Conservation (phyloP, 2,797 vertebrate genomes). For the Chaenodraco wilsoni region DNA sequence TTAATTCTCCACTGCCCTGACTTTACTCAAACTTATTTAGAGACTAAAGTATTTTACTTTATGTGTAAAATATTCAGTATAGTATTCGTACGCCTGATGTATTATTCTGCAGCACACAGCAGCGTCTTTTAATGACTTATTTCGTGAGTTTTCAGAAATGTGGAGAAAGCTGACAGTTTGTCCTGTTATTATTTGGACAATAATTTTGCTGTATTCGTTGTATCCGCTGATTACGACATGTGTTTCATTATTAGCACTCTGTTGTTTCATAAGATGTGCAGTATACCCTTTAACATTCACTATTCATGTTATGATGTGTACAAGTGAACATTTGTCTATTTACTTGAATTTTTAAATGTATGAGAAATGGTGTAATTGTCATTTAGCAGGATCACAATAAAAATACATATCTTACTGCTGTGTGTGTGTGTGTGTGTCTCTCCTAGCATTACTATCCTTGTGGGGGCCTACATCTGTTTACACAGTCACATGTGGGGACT, state of each 20-base stretch:
- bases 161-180: constrained; percentile 31
- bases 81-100: constrained; percentile 52
- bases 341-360: constrained; percentile 77
- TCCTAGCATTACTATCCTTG: too few species aligned
- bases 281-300: constrained; percentile 50
- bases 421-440: not conserved
- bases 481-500: too few species aligned
- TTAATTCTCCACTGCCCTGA: constrained; percentile 26
- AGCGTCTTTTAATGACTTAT: constrained; percentile 38
- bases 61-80: constrained; percentile 56
- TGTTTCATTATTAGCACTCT: constrained; percentile 45
- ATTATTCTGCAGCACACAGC: constrained; percentile 53
- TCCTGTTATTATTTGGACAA: not conserved
- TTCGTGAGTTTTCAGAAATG: constrained; percentile 32
- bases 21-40: constrained; percentile 57
- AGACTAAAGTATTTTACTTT: constrained; percentile 63
- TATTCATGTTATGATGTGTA: constrained; percentile 41
- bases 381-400: constrained; percentile 62
- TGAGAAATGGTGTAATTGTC: constrained; percentile 56
- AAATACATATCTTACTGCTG: constrained; percentile 12
- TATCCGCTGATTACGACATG: constrained; percentile 48
- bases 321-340: constrained; percentile 69
- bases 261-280: constrained; percentile 41
- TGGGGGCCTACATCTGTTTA: too few species aligned
- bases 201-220: constrained; percentile 45